These are phyloP conservation scores for Andrena bucephala DNA, from an alignment of 2,888 invertebrate genomes.

Conservation along the genomic window DNA sequence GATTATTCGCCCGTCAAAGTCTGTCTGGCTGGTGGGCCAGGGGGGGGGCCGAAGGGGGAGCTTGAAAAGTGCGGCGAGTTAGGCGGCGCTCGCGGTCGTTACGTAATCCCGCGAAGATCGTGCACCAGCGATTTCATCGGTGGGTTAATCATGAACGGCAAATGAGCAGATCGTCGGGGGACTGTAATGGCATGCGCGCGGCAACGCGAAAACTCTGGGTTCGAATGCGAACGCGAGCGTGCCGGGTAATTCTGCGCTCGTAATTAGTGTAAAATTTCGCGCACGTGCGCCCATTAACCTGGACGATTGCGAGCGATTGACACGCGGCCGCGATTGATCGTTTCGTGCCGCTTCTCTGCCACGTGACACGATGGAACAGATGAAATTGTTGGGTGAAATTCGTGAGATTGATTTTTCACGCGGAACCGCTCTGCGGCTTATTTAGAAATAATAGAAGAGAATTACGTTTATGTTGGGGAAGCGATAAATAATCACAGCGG, in stretches of 20 bases:
- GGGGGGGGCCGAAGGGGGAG: background rate
- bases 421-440: too few species aligned
- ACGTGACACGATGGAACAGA: background rate
- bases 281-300: conserved; percentile 16
- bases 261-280: conserved; percentile 56
- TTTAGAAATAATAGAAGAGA: too few species aligned
- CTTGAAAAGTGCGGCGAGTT: conserved; percentile 22
- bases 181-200: conserved; percentile 32
- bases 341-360: background rate
- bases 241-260: conserved; percentile 35
- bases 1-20: background rate
- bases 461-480: too few species aligned
- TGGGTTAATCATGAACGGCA: conserved; percentile 52
- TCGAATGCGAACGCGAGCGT: conserved; percentile 36
- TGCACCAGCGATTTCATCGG: conserved; percentile 33
- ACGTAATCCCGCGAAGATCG: conserved; percentile 46
- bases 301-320: background rate
- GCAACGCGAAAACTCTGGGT: conserved; percentile 34
- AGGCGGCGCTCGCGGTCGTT: conserved; percentile 26
- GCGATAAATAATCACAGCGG: too few species aligned
- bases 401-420: background rate
- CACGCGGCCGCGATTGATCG: conserved; percentile 1
- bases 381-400: background rate
- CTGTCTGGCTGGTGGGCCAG: background rate
- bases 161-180: conserved; percentile 37